Evolutionary conservation across 2,797 vertebrate species (phyloP).

Genomic region (Chiroxiphia lanceolata): DNA sequence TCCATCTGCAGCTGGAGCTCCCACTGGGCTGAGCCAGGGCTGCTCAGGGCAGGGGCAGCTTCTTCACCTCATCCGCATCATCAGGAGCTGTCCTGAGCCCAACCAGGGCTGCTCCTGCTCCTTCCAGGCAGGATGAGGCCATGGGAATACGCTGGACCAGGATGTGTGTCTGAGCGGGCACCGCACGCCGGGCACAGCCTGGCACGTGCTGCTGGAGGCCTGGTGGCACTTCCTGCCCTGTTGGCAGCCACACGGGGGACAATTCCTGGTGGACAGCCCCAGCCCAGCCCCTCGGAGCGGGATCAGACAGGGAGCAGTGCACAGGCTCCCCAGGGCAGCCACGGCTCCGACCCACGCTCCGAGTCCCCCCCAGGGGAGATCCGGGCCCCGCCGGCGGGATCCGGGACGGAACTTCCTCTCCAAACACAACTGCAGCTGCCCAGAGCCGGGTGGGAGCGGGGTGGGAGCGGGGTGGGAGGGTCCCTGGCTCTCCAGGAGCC

Average conservation of each 20-base stretch:
- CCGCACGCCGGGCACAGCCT: neutral
- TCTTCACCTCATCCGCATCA: neutral
- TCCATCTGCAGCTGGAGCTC: neutral
- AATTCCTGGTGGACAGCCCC: neutral
- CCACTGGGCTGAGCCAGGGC: neutral
- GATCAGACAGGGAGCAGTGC: neutral
- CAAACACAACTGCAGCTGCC: neutral
- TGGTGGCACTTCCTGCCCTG: neutral
- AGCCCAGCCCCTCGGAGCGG: neutral
- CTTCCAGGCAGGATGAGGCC: neutral
- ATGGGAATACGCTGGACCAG: neutral
- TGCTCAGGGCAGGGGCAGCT: rapidly evolving
- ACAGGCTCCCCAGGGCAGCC: neutral
- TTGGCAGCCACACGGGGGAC: neutral
- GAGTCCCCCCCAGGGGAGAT: neutral
- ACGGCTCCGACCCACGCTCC: neutral
- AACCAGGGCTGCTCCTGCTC: neutral
- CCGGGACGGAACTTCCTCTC: neutral
- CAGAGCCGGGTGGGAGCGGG: neutral
- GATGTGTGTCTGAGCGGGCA: neutral
- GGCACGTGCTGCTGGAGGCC: neutral
- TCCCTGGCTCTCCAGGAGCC: neutral
- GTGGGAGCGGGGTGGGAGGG: neutral
- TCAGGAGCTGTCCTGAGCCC: neutral
- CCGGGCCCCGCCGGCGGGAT: neutral